phyloP scores from a whole-genome alignment of 2,797 vertebrate genomes.

The Chlorospingus semifuscus region DNA sequence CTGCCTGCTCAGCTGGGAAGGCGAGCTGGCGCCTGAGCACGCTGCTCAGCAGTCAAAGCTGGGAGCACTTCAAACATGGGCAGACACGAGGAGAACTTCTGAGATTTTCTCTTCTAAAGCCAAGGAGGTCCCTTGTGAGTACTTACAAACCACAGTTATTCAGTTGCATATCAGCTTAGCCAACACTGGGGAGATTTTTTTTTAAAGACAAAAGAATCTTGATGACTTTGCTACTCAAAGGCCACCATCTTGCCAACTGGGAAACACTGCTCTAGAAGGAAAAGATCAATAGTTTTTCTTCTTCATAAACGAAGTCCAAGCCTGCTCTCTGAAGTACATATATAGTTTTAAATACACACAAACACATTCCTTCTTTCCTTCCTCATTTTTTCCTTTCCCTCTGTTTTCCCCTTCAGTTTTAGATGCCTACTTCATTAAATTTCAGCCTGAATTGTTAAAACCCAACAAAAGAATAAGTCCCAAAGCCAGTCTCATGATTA shows the following conservation, averaged over 20 bases:
- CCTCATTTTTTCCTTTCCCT: neutral
- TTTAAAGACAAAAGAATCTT: neutral
- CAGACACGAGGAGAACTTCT: neutral
- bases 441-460: neutral
- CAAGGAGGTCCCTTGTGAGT: slow-evolving; percentile 19
- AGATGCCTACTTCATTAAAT: neutral
- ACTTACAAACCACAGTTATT: slow-evolving; percentile 37
- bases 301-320: neutral
- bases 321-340: neutral
- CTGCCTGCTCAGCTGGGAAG: neutral
- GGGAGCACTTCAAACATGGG: slow-evolving; percentile 5
- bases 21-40: neutral
- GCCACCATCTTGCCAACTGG: neutral
- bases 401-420: neutral
- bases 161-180: neutral
- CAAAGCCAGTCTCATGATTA: neutral
- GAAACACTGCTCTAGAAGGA: neutral
- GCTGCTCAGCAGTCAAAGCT: neutral
- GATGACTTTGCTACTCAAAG: neutral
- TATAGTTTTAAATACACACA: neutral
- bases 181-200: neutral
- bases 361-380: neutral
- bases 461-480: neutral
- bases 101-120: slow-evolving; percentile 35
- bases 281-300: neutral